phyloP scores from a whole-genome alignment of 2,888 invertebrate species.

The Diadromus collaris region DNA sequence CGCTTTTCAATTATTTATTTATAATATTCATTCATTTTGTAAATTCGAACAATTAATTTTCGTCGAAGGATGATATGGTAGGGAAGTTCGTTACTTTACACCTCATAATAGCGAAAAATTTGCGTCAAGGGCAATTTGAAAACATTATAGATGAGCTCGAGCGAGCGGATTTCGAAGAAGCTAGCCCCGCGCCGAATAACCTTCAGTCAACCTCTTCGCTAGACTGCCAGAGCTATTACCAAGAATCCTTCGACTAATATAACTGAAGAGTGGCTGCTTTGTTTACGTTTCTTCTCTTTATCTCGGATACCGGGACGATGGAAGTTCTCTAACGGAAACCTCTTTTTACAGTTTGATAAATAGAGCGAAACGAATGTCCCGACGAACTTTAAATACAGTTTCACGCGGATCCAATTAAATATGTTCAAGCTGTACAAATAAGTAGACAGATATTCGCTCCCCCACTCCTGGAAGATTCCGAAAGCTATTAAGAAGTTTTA shows the following conservation, averaged over 20 bases:
- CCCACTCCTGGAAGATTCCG: background rate
- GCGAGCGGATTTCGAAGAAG: background rate
- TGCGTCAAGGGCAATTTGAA: background rate
- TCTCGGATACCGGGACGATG: background rate
- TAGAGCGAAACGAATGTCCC: background rate
- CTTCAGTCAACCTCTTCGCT: background rate
- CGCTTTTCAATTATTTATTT: background rate
- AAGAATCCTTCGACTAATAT: background rate
- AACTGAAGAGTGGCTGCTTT: background rate
- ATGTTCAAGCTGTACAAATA: background rate
- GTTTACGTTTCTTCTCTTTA: background rate
- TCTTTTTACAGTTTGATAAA: conserved; percentile 9
- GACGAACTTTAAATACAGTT: conserved; percentile 2
- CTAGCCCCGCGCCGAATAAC: conserved; percentile 5
- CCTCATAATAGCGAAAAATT: background rate
- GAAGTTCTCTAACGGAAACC: background rate
- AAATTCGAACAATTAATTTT: background rate
- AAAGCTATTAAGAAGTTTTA: conserved; percentile 11
- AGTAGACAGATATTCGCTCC: background rate
- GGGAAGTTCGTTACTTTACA: background rate
- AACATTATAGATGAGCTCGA: background rate
- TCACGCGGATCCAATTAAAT: conserved; percentile 1
- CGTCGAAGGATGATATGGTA: background rate
- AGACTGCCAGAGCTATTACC: conserved; percentile 6
- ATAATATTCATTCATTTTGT: background rate